phyloP scores from a whole-genome alignment of 2,113 vertebrate genomes.

The Myodes glareolus region DNA sequence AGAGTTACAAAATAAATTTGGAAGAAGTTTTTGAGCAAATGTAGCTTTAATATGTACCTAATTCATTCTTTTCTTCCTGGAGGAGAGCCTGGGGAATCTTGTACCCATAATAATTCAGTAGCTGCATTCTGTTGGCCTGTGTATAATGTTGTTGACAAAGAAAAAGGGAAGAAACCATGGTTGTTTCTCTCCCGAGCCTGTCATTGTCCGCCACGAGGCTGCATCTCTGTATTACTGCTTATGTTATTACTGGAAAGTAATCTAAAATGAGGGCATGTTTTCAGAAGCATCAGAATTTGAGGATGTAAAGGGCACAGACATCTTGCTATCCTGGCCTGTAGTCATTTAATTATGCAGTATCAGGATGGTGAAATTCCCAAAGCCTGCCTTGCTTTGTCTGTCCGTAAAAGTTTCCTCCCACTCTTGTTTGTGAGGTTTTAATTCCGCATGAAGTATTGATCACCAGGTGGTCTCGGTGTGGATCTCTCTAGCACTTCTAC shows the following conservation, averaged over 20 bases:
- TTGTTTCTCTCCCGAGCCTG: constrained; percentile 29
- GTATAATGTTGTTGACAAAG: constrained; percentile 11
- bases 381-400: constrained; percentile 49
- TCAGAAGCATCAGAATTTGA: constrained; percentile 20
- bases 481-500: constrained; percentile 73
- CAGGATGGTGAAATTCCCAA: constrained; percentile 3
- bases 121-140: neutral
- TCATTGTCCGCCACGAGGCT: neutral
- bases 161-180: neutral
- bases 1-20: constrained; percentile 36
- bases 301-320: neutral
- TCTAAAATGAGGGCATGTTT: constrained; percentile 23
- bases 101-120: constrained; percentile 27
- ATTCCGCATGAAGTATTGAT: constrained; percentile 63
- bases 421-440: constrained; percentile 46
- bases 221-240: constrained; percentile 6
- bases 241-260: constrained; percentile 7
- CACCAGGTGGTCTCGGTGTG: constrained; percentile 65
- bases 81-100: neutral
- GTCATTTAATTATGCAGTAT: constrained; percentile 19
- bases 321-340: neutral
- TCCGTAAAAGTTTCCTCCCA: constrained; percentile 63
- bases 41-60: neutral
- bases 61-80: constrained; percentile 43
- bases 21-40: neutral